These are phyloP conservation scores for Rattus rattus DNA, from an alignment of 2,113 vertebrate genomes.

Conservation along the genomic window DNA sequence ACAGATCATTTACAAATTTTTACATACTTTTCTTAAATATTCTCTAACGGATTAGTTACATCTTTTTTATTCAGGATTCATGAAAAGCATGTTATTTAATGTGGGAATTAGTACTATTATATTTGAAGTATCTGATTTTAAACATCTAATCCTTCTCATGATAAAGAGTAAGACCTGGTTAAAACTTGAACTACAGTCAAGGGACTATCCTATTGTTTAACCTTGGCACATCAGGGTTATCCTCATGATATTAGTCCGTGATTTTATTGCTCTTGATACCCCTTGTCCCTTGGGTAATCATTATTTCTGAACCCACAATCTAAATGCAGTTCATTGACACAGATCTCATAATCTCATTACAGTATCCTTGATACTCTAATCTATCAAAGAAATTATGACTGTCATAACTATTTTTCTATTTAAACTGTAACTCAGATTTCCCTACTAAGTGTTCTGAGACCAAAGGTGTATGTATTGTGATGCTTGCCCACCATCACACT, in stretches of 20 bases:
- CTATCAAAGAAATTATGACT: background rate
- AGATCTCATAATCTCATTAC: background rate
- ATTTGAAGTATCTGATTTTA: conserved; percentile 1
- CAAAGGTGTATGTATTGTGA: background rate
- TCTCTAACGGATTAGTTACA: background rate
- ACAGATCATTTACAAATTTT: background rate
- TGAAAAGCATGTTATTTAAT: background rate
- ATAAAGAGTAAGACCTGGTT: background rate
- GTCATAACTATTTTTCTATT: background rate
- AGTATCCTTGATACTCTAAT: background rate
- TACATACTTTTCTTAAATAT: background rate
- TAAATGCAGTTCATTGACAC: conserved; percentile 5
- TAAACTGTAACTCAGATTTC: background rate
- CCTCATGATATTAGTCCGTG: conserved; percentile 34
- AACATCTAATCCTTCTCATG: conserved; percentile 15
- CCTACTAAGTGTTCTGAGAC: background rate
- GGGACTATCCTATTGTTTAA: background rate
- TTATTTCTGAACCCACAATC: background rate
- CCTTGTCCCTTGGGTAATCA: background rate
- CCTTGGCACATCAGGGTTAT: background rate
- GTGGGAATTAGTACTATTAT: background rate
- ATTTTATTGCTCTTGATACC: conserved; percentile 33
- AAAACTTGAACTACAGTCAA: background rate
- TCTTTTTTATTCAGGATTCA: background rate
- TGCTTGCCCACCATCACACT: background rate